Evolutionary conservation across 2,888 invertebrate species (phyloP), one percentile per base, ranked within the genome.

Genomic region (Patella pellucida): DNA sequence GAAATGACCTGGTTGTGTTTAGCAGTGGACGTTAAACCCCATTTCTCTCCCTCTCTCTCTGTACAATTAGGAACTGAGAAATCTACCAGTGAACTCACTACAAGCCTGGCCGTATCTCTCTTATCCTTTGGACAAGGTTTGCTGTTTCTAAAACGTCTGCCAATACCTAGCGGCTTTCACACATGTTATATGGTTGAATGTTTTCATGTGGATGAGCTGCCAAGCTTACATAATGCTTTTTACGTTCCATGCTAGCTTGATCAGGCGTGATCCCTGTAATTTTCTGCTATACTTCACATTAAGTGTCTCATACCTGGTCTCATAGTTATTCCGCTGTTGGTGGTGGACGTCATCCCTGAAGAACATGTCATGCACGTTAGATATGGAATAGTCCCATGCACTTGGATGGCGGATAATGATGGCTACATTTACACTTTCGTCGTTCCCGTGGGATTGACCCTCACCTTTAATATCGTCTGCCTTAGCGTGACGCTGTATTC

Each of bases 401-500:
- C 72, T 69, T 23, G 76, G 72, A 16, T 76, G 69, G 72, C 72
- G 72, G 74, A 68, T 62, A 19, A 23, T 12, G 19, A 62, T 62
- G 62, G 62, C 19, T 68, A 71, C 27, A 54, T 71, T 27, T 75
- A 68, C 16, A 62, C 67, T 19, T 78, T 79, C 62, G 51, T 77
- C 69, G 69, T 76, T 5, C 79, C 79, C 5, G 77, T 74, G 15
- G 79, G 74, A 11, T 15, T 77, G 41, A 72, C 77, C 27, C 73
- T 78, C 14, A 19, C 74, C 15, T 23, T 79, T 51, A 79, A 79
- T 52, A 41, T 77, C 67, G 56, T 76, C 50, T 73, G 78, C 31
- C 79, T 81, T 41, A 27, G 71, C 14, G 31, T 79, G 9, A 81
- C 81, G 3, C 68, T 81, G 62, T 62, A 62, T 62, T 11, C 19